Base-by-base conservation (phyloP, 2,113 vertebrate genomes). In the Candoia aspera region DNA sequence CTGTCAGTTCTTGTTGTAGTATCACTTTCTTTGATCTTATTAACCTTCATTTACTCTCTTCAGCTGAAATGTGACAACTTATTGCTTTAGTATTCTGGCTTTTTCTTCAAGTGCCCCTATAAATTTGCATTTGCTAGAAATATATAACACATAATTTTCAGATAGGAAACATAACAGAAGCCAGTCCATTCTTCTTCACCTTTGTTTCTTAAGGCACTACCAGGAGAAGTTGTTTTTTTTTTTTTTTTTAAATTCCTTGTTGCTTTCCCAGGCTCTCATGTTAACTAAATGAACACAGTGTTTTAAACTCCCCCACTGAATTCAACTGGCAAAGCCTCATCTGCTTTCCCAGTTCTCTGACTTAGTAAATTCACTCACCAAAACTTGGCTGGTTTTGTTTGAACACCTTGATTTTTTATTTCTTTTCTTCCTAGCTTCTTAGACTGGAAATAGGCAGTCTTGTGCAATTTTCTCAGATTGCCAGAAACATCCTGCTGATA, bases 381-480 rank as follows among this genome's bases (percentile, higher is more conserved):
- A 79, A 79, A 79, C 33, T 17, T 79, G 15, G 33, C 42, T 54
- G 46, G 5, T 64, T 62, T 86, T 54, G 84, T 85, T 60, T 91
- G 11, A 91, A 86, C 10, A 54, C 29, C 10, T 54, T 24, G 6
- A 60, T 62, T 29, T 86, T 91, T 91, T 42, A 54, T 91, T 85
- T 54, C 26, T 90, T 90, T 90, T 49, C 57, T 29, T 84, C 13
- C 79, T 60, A 21, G 3, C 15, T 90, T 84, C 23, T 84, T 84
- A 33, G 33, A 46, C 21, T 84, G 37, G 19, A 90, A 90, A 55
- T 86, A 58, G 17, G 29, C 90, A 86, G 11, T 8, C 17, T 91
- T 91, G 57, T 85, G 10, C 79, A 85, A 59, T 85, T 91, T 91
- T 85, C 23, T 17, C 37, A 59, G 79, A 58, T n/a, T 84, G 37